Evolutionary conservation across 2,797 vertebrate genomes (phyloP), one percentile per base, ranked within the genome.

Genomic region (Hemitrygon akajei): DNA sequence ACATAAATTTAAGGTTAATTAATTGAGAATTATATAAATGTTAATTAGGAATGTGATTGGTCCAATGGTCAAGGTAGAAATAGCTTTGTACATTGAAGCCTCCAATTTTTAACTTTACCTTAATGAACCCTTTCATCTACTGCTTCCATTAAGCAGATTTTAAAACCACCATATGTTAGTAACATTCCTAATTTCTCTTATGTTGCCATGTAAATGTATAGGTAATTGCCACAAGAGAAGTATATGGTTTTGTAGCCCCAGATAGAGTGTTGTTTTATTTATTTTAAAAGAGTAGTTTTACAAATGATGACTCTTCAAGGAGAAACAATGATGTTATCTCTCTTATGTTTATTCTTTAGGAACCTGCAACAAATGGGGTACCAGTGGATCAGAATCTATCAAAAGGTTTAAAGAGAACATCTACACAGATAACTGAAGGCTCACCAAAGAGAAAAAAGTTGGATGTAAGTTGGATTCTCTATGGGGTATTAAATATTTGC

Each of bases 381-480:
- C 47, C 91, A n/a, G n/a, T 93, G 25, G 91, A 93, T 76, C 91
- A 76, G 69, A 93, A 56, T 58, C 12, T 40, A 93, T 93, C 71
- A 58, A 71, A 93, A 75, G 93, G 92, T 93, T 94, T 76, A 25
- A 92, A 92, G 69, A 73, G 71, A 93, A 5, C 40, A 75, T 93
- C 91, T 16, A 27, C 91, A 56, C 91, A 76, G 40, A 6, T 71
- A 76, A 30, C 71, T 27, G 91, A 93, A 93, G 71, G 47, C 56
- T 93, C 91, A 75, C 91, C 91, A 93, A 93, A 93, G 91, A 93
- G 91, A 76, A 93, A 30, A 47, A 93, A 76, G 22, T 40, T 93
- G 47, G 91, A 93, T 58, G 91, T 93, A 56, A 93, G 91, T 76
- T 40, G 40, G 6, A 22, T 80, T 80, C 34, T 37, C 77, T 80